A percentile compares a stretch with the other conserved stretches of the same genome.
These are phyloP conservation scores for Pedionomus torquatus DNA, from an alignment of 2,113 vertebrate genomes.

Conservation along the genomic window DNA sequence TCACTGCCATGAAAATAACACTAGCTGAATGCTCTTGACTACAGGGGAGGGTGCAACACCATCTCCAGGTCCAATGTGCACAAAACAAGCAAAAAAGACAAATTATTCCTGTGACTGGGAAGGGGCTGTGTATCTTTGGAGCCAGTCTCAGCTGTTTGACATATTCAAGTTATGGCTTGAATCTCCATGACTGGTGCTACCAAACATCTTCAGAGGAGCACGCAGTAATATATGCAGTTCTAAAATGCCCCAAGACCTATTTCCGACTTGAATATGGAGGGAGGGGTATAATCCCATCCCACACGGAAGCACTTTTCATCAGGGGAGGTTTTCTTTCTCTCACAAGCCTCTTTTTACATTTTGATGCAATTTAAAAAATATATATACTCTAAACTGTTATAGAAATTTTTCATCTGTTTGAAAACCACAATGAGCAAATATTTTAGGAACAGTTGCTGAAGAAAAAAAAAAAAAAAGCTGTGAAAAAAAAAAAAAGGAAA, in stretches of 20 bases:
- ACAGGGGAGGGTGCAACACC: not conserved
- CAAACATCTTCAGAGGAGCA: not conserved
- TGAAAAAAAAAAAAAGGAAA: not conserved
- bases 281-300: conserved; percentile 2
- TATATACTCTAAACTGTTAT: not conserved
- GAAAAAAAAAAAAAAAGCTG: not conserved
- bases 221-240: not conserved
- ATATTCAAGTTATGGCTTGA: not conserved
- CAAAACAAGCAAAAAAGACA: not conserved
- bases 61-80: not conserved
- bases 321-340: not conserved
- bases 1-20: not conserved
- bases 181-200: not conserved
- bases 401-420: conserved; percentile 36
- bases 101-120: not conserved
- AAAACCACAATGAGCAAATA: conserved; percentile 56
- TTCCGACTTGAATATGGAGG: not conserved
- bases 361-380: not conserved
- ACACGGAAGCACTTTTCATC: not conserved
- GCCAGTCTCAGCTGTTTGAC: not conserved
- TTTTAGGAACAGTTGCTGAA: conserved; percentile 29
- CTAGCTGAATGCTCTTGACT: not conserved
- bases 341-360: not conserved
- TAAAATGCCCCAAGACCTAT: not conserved
- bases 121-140: accelerated